Conservation (phyloP, 2,888 invertebrate genomes). For the Drosophila nigricruria region DNA sequence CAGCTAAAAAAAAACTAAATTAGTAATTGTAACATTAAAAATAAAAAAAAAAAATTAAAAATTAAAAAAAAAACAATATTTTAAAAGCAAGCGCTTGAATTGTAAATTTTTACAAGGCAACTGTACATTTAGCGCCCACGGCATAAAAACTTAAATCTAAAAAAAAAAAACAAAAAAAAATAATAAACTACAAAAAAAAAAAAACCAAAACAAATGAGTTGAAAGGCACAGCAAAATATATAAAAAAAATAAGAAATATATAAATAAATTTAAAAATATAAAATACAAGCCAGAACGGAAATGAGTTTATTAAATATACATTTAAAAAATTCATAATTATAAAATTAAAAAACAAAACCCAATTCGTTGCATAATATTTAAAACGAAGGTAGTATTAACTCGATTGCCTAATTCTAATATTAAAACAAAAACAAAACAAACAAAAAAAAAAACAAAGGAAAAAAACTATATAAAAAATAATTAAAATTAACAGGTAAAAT, state of each 20-base stretch:
- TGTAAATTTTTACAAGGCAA: constrained; percentile 80
- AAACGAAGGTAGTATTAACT: constrained; percentile 83
- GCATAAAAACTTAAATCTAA: constrained; percentile 57
- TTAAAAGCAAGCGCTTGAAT: constrained; percentile 79
- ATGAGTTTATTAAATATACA: constrained; percentile 81
- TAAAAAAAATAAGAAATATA: constrained; percentile 31
- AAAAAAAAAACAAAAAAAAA: constrained; percentile 41
- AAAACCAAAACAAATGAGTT: constrained; percentile 54
- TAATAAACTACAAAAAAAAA: constrained; percentile 26
- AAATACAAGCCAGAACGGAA: constrained; percentile 73
- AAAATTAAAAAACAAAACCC: constrained; percentile 53
- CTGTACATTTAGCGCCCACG: constrained; percentile 79
- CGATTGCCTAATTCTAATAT: constrained; percentile 84
- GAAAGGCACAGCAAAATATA: constrained; percentile 64
- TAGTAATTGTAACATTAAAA: constrained; percentile 65
- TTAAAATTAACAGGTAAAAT: constrained; percentile 77
- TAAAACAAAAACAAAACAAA: constrained; percentile 70
- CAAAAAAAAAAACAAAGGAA: constrained; percentile 60
- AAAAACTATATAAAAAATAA: constrained; percentile 66
- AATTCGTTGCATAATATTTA: constrained; percentile 82
- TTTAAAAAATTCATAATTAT: constrained; percentile 69
- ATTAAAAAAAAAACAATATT: constrained; percentile 58
- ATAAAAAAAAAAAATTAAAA: constrained; percentile 43
- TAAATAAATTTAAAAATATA: constrained; percentile 35
- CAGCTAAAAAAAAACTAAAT: constrained; percentile 73